Conservation (phyloP, 2,113 vertebrate genomes). For the Dromiciops gliroides region DNA sequence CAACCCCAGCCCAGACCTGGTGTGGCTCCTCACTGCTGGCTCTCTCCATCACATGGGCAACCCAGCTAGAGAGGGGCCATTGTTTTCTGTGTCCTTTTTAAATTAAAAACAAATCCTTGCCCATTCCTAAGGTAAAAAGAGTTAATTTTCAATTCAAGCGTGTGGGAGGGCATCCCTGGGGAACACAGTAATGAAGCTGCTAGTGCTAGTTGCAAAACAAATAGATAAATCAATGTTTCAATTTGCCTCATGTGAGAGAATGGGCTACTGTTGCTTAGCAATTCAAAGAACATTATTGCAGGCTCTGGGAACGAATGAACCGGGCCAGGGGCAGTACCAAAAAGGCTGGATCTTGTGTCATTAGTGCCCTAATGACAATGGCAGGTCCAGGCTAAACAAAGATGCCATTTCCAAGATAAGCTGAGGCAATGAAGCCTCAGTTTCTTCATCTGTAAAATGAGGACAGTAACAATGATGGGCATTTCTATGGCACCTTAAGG, state of each 20-base stretch:
- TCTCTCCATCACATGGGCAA: not conserved
- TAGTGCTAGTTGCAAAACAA: conserved; percentile 82
- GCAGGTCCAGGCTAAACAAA: not conserved
- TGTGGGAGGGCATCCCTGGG: conserved; percentile 72
- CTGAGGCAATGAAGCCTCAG: not conserved
- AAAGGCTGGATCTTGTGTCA: conserved; percentile 37
- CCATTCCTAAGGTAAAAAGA: conserved; percentile 69
- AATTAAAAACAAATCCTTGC: conserved; percentile 51
- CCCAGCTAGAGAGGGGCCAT: not conserved
- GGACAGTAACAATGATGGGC: not conserved
- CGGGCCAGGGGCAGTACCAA: not conserved
- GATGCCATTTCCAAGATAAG: not conserved
- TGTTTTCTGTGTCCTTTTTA: conserved; percentile 39
- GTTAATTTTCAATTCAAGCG: conserved; percentile 74
- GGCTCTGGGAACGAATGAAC: not conserved
- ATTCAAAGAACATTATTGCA: conserved; percentile 67
- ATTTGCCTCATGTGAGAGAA: conserved; percentile 81
- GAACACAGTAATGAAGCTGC: conserved; percentile 76
- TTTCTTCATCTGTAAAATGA: not conserved
- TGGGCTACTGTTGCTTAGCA: conserved; percentile 78
- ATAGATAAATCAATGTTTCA: conserved; percentile 87
- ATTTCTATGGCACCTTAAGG: not conserved
- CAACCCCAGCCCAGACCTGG: not conserved
- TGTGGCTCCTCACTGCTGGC: not conserved
- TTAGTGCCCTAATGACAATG: not conserved